Evolutionary conservation across 2,797 vertebrate genomes (phyloP).

Genomic region (Sphenodon punctatus): DNA sequence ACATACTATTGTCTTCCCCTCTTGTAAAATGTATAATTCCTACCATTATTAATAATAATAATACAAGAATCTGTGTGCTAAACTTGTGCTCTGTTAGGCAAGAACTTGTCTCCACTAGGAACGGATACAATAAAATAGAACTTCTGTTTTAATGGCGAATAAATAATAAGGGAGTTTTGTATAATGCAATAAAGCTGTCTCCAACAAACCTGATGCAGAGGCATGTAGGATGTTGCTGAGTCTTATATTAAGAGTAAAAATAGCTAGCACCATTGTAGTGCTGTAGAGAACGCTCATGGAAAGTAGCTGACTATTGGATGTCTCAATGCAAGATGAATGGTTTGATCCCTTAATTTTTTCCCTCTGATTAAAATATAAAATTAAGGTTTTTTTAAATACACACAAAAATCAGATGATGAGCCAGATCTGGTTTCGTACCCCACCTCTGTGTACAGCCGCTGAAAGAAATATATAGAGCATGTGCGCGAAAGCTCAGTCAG

Average conservation of each 20-base stretch:
- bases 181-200: conserved; percentile 59
- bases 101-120: conserved; percentile 54
- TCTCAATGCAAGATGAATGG: background rate
- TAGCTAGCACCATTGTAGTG: background rate
- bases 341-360: background rate
- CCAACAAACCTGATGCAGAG: conserved; percentile 57
- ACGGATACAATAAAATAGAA: conserved; percentile 34
- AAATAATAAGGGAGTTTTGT: conserved; percentile 65
- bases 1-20: conserved; percentile 54
- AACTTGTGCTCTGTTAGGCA: conserved; percentile 56
- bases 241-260: conserved; percentile 58
- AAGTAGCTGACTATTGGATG: conserved; percentile 43
- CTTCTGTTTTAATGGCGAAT: conserved; percentile 58
- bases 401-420: background rate
- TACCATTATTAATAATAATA: conserved; percentile 54
- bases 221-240: conserved; percentile 45
- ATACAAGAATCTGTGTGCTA: conserved; percentile 45
- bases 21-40: conserved; percentile 64
- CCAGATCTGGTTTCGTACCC: too few relatives aligned
- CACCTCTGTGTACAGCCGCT: too few relatives aligned
- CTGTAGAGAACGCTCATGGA: conserved; percentile 31
- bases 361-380: background rate
- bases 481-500: too few relatives aligned
- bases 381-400: background rate
- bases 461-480: background rate